phyloP scores from a whole-genome alignment of 2,888 invertebrate species.

The Cordylochernes scorpioides region DNA sequence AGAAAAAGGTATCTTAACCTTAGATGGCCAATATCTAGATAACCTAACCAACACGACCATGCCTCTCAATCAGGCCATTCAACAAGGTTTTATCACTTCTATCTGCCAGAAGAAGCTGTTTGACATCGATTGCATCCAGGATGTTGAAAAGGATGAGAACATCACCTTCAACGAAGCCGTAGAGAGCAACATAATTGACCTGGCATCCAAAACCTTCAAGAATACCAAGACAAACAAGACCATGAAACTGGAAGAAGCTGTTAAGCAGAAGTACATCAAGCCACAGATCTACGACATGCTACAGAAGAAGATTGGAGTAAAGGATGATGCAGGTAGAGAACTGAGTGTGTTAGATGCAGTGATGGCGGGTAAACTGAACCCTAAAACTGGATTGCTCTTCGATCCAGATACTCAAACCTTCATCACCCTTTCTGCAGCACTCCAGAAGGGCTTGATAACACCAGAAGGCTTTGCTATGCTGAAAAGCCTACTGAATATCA shows the following conservation, averaged over 20 bases:
- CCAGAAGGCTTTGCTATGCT: constrained; percentile 31
- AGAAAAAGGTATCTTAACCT: constrained; percentile 45
- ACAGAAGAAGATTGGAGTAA: constrained; percentile 47
- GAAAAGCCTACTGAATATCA: constrained; percentile 57
- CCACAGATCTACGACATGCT: constrained; percentile 37
- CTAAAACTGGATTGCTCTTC: constrained; percentile 15
- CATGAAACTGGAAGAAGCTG: constrained; percentile 40
- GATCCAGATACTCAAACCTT: constrained; percentile 16
- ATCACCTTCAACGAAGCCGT: constrained; percentile 54
- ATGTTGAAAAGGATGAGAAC: constrained; percentile 51
- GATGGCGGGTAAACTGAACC: constrained; percentile 20
- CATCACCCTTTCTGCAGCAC: constrained; percentile 13
- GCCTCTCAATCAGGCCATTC: constrained; percentile 57
- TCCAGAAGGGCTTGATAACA: constrained; percentile 20
- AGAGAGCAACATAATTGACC: constrained; percentile 27
- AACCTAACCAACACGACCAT: constrained; percentile 41
- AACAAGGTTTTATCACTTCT: constrained; percentile 43
- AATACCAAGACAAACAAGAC: constrained; percentile 33
- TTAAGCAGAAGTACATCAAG: constrained; percentile 22
- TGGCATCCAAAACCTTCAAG: constrained; percentile 26
- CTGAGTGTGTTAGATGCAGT: constrained; percentile 51
- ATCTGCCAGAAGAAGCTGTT: constrained; percentile 65
- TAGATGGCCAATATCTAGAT: constrained; percentile 45
- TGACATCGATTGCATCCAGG: constrained; percentile 51
- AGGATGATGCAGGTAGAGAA: constrained; percentile 37